Base-by-base conservation (phyloP, 2,113 vertebrate species). In the Prunella himalayana region DNA sequence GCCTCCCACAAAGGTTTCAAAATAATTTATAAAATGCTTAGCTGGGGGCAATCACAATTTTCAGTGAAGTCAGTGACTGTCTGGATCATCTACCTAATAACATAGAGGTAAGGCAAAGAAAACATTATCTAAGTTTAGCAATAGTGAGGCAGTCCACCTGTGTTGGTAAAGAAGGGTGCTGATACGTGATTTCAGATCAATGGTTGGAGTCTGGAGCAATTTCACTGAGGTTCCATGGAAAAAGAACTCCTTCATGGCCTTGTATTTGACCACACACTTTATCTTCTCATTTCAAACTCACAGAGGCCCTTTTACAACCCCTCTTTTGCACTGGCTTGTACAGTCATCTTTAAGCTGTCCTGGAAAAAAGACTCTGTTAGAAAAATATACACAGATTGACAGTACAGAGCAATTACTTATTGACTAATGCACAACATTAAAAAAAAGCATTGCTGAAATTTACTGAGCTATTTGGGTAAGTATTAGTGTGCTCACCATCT, bases 141-240 rank as follows among this genome's bases (percentile, higher is more conserved):
- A 23, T 4, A n/a, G 14, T n/a, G 31, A 10, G 9, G 28, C 8
- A 75, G 50, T 16, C 6, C 9, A 28, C 2, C 6, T 5, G 3
- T 27, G 16, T 17, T 39, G 18, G 4, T 73, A 63, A 57, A 28
- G 41, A 77, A 63, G 11, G 7, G 13, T 53, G 15, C 8, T n/a
- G 24, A 64, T 20, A 27, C 0, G 1, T 6, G 30, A 51, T 85
- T 90, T 60, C 49, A 95, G 53, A 17, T 41, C 27, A 75, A 3
- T 9, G 8, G 10, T 7, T 82, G 39, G 24, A 59, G 2, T 49
- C 27, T 65, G 24, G 19, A 59, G 25, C 31, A 90, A 59, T 19
- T 11, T 79, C 14, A 31, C 7, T 35, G 47, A 79, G 10, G 12
- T 63, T 65, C 30, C 9, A 2, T 7, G 5, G 28, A 49, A 89